Evolutionary conservation across 2,113 vertebrate genomes (phyloP), one percentile per base, ranked within the genome.

Genomic region (Xyrauchen texanus): DNA sequence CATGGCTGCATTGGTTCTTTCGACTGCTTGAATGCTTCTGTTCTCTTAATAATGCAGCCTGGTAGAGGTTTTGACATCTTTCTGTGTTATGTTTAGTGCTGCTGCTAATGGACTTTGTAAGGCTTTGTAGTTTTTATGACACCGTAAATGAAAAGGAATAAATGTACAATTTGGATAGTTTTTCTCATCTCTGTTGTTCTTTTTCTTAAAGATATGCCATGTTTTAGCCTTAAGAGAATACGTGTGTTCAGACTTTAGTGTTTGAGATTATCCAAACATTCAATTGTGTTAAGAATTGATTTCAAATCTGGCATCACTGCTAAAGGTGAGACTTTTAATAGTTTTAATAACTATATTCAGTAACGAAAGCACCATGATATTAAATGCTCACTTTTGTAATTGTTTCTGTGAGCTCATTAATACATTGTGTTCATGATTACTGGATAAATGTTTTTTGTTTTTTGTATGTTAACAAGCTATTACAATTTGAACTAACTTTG

Each of bases 81-180:
- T 55, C 16, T 2, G n/a, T 61, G 11, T 13, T 81, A 49, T 76
- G 12, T 68, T 8, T 53, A 69, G 68, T 69, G 52, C 73, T 58
- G 53, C 42, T 72, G 42, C 7, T 73, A 12, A 62, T 47, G 66
- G 51, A 64, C 68, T 80, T 7, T 83, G 62, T 72, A 65, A 10
- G 66, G 73, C 66, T 65, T 69, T 71, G 10, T 49, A 8, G 45
- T 66, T 66, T 66, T 34, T 42, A 72, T 44, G 51, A 72, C 8
- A 15, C 53, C 77, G 63, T 73, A 73, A 68, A 51, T 21, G 67
- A 53, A 45, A 34, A 68, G 16, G 7, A 85, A 85, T 85, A 85
- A 85, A 85, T 73, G 67, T 72, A 77, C 67, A 77, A 68, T 68
- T 68, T 76, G 42, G 63, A 49, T 47, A 49, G 63, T 55, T 83